Evolutionary conservation across 2,888 invertebrate genomes (phyloP).

Genomic region (Diarsia rubi): DNA sequence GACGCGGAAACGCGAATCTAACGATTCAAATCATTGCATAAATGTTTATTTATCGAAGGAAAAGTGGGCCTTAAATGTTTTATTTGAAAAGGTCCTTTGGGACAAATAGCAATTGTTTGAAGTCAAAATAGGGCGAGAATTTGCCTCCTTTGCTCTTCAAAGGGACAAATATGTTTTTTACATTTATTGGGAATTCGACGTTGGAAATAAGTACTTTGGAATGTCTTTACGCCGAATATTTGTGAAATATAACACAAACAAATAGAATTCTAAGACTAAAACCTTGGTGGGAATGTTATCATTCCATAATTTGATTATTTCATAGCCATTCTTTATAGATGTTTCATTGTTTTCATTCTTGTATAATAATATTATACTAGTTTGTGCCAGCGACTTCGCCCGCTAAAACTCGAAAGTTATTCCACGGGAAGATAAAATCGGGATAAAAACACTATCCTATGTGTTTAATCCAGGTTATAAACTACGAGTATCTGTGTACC

Average conservation of each 20-base stretch:
- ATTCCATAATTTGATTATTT: background rate
- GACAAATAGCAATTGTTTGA: conserved; percentile 43
- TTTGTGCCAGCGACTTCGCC: no score
- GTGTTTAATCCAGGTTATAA: no score
- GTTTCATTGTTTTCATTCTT: background rate
- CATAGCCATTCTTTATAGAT: no score
- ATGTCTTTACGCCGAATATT: conserved; percentile 7
- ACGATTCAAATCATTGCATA: conserved; percentile 12
- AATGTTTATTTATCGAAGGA: conserved; percentile 61
- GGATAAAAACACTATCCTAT: no score
- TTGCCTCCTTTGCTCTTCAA: conserved; percentile 23
- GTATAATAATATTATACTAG: no score
- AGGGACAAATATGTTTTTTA: conserved; percentile 27
- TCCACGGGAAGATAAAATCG: no score
- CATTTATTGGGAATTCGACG: conserved; percentile 24
- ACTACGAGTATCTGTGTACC: no score
- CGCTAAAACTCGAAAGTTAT: no score
- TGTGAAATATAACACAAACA: background rate
- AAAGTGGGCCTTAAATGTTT: conserved; percentile 68
- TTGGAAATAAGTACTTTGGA: conserved; percentile 7
- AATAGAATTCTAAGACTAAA: background rate
- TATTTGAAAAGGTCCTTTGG: conserved; percentile 59
- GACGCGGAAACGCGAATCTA: background rate
- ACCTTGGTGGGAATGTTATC: conserved; percentile 11
- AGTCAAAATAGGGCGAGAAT: conserved; percentile 23